Percentiles rank a stretch among this genome's conserved stretches.
Evolutionary conservation across 1,140 invertebrate genomes (phyloP).

Genomic region (Paralvinella palmiformis): DNA sequence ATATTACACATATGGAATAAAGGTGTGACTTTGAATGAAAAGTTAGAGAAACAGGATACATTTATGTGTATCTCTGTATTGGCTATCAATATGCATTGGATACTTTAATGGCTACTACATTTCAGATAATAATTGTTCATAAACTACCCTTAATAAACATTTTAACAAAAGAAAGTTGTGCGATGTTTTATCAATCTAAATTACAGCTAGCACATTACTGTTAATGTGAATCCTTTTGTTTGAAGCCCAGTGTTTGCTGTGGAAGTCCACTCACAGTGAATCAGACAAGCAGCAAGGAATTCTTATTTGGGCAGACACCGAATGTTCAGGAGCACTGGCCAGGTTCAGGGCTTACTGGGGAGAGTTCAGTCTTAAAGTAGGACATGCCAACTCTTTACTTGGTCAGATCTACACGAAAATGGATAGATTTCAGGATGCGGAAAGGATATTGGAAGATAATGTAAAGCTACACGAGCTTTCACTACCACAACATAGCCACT

Average conservation of each 20-base stretch:
- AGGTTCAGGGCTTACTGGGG: constrained; percentile 32
- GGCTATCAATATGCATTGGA: no score
- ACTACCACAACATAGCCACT: constrained; percentile 33
- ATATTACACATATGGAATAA: no score
- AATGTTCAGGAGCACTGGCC: constrained; percentile 32
- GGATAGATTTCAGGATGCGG: constrained; percentile 37
- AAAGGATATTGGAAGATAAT: constrained; percentile 28
- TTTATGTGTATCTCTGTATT: no score
- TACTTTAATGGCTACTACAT: no score
- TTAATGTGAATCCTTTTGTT: background rate
- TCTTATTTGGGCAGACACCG: constrained; percentile 34
- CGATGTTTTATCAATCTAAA: no score
- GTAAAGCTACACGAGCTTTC: constrained; percentile 36
- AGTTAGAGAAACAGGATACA: no score
- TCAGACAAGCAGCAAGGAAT: constrained; percentile 31
- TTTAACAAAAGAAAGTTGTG: no score
- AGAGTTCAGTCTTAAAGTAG: constrained; percentile 37
- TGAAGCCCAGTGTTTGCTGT: constrained; percentile 37
- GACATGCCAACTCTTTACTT: constrained; percentile 32
- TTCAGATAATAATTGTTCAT: no score
- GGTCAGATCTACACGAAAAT: constrained; percentile 44
- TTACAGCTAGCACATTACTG: no score
- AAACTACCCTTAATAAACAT: no score
- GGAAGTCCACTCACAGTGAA: constrained; percentile 34
- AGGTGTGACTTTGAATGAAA: no score